A percentile compares a stretch with the other conserved stretches of the same genome.
phyloP scores from a whole-genome alignment of 1,140 invertebrate species.

The Calycopis cecrops region DNA sequence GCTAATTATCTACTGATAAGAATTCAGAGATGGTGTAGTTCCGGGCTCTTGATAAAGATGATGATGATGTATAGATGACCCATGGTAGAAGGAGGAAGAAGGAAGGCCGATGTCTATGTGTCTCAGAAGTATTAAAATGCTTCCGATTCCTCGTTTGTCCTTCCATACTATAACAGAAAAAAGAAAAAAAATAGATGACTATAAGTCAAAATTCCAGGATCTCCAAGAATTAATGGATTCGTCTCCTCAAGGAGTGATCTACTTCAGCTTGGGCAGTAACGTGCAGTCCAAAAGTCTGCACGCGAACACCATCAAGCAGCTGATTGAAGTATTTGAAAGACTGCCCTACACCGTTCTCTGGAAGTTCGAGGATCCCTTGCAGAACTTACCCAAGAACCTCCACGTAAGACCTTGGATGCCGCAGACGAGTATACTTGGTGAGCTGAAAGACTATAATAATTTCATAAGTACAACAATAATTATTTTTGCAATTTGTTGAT shows the following conservation, averaged over 20 bases:
- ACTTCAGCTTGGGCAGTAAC: constrained; percentile 75
- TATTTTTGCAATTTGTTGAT: too few species aligned
- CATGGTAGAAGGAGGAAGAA: too few species aligned
- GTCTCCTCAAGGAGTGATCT: constrained; percentile 71
- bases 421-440: constrained; percentile 76
- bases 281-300: constrained; percentile 44
- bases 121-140: too few species aligned
- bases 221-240: constrained; percentile 57
- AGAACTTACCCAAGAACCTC: constrained; percentile 71
- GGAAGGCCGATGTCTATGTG: too few species aligned
- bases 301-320: constrained; percentile 11
- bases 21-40: too few species aligned
- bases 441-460: too few species aligned
- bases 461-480: too few species aligned
- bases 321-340: constrained; percentile 30
- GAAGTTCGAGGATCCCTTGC: constrained; percentile 68
- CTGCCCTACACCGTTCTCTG: constrained; percentile 58
- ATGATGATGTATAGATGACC: background rate
- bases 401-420: constrained; percentile 78
- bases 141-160: too few species aligned
- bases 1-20: too few species aligned
- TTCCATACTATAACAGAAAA: too few species aligned
- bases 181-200: too few species aligned
- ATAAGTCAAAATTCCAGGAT: constrained; percentile 42
- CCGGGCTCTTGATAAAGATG: background rate